A percentile compares a stretch with the other conserved stretches of the same genome.
These are phyloP conservation scores for Mormyrus lacerda DNA, from an alignment of 2,113 vertebrate genomes.

Conservation along the genomic window DNA sequence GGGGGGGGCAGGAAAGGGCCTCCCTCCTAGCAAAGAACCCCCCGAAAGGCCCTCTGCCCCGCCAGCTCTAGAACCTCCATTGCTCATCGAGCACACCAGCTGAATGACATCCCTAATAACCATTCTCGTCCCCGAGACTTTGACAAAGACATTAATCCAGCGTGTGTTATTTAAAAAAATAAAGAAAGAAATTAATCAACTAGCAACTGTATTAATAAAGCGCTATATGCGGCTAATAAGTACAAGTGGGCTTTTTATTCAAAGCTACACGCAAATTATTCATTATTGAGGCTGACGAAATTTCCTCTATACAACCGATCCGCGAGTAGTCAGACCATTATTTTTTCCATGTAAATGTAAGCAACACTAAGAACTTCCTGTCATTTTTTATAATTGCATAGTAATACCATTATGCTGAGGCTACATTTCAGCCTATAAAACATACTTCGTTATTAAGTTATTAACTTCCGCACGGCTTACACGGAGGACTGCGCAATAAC, in stretches of 20 bases:
- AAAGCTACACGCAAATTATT: neutral
- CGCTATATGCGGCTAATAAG: neutral
- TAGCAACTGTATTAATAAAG: neutral
- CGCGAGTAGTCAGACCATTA: neutral
- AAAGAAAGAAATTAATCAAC: neutral
- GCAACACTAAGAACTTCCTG: neutral
- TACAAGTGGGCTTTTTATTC: neutral
- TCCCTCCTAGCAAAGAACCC: neutral
- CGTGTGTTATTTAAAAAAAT: neutral
- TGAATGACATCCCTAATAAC: neutral
- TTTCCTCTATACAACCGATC: neutral
- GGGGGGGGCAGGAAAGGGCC: neutral
- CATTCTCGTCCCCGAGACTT: neutral
- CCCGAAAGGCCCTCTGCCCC: neutral
- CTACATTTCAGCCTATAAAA: neutral
- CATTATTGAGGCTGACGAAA: neutral
- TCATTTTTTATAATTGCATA: neutral
- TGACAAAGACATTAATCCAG: neutral
- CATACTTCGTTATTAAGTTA: neutral
- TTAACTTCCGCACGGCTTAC: neutral
- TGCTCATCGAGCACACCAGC: neutral
- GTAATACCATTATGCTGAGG: neutral
- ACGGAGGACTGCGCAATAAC: neutral
- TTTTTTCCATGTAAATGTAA: neutral
- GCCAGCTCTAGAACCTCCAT: neutral